Conservation (phyloP, 2,797 vertebrate genomes). For the Rhabdophis nuchalis region DNA sequence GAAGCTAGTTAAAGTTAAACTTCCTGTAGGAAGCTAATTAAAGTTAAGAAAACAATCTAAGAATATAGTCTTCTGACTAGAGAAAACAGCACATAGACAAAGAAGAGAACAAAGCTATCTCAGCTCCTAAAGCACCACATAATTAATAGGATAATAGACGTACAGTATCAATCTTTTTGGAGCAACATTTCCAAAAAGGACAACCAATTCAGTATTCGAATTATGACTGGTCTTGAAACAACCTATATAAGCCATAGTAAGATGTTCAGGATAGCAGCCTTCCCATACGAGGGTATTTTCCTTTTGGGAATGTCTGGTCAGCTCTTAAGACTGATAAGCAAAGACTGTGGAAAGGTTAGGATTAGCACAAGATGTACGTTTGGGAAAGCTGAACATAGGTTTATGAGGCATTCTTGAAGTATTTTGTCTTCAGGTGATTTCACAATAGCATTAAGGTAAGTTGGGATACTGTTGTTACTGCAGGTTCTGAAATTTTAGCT, state of each 20-base stretch:
- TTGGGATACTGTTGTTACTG: neutral
- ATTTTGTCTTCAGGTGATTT: neutral
- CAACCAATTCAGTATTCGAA: neutral
- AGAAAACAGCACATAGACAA: neutral
- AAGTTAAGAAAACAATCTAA: neutral
- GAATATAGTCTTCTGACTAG: neutral
- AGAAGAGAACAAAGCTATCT: neutral
- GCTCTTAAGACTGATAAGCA: neutral
- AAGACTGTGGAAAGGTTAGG: neutral
- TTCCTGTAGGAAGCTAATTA: neutral
- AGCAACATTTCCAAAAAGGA: neutral
- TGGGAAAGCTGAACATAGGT: neutral
- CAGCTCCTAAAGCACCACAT: neutral
- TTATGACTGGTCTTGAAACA: neutral
- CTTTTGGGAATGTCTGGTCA: neutral
- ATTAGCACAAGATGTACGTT: neutral
- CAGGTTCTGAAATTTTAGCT: neutral
- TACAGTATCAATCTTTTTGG: neutral
- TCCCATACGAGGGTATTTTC: neutral
- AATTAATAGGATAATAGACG: neutral
- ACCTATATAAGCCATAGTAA: neutral
- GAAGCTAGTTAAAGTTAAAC: neutral
- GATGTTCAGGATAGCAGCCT: neutral
- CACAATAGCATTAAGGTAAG: neutral
- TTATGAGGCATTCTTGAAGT: neutral